phyloP scores from a whole-genome alignment of 2,113 vertebrate genomes.

The Sinocyclocheilus anshuiensis region DNA sequence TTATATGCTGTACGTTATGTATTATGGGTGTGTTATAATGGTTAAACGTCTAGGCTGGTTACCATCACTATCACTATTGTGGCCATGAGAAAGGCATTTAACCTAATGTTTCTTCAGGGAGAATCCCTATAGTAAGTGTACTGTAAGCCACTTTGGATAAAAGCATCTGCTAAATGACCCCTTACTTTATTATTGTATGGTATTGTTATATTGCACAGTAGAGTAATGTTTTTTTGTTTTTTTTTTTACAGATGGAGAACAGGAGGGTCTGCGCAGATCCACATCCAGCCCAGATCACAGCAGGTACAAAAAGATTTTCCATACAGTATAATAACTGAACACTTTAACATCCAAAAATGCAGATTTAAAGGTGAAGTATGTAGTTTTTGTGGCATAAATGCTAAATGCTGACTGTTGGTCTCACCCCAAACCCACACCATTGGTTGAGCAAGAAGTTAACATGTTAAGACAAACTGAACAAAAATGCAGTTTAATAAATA shows the following conservation, averaged over 20 bases:
- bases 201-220: background rate
- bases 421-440: background rate
- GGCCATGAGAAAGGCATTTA: background rate
- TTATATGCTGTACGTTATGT: slow-evolving; percentile 2
- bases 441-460: background rate
- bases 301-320: slow-evolving; percentile 65
- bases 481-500: background rate
- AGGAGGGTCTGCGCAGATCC: slow-evolving; percentile 69
- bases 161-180: background rate
- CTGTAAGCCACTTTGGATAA: background rate
- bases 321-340: background rate
- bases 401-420: background rate
- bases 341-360: background rate
- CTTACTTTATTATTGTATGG: background rate
- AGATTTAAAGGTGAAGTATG: background rate
- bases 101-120: background rate
- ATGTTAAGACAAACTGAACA: background rate
- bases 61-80: background rate
- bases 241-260: slow-evolving; percentile 67
- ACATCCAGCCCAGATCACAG: slow-evolving; percentile 75
- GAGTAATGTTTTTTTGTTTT: slow-evolving; percentile 16
- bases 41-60: background rate
- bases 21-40: background rate
- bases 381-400: background rate
- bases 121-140: background rate